phyloP scores from a whole-genome alignment of 2,113 vertebrate species.

The Steatornis caripensis region DNA sequence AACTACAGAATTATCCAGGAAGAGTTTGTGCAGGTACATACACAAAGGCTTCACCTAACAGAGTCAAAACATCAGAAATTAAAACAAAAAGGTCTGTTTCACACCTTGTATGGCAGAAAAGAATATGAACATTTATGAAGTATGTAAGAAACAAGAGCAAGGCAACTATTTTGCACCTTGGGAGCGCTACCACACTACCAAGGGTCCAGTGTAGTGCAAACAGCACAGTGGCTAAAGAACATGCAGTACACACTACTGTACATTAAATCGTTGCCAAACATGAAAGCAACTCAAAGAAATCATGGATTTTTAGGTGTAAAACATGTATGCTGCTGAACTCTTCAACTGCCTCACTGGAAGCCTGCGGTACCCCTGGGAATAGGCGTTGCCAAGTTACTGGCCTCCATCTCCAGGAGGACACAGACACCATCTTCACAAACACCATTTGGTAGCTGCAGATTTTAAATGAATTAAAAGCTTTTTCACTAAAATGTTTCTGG shows the following conservation, averaged over 20 bases:
- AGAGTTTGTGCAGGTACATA: neutral
- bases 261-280: neutral
- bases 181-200: neutral
- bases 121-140: neutral
- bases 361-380: constrained; percentile 29
- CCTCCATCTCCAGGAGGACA: constrained; percentile 43
- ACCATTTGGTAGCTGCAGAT: constrained; percentile 1
- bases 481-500: constrained; percentile 49
- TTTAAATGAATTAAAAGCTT: constrained; percentile 63
- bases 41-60: neutral
- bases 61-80: neutral
- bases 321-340: neutral
- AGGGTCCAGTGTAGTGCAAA: neutral
- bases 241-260: neutral
- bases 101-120: neutral
- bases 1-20: neutral
- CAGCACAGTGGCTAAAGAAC: neutral
- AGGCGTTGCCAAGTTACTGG: constrained; percentile 58
- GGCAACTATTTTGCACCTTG: neutral
- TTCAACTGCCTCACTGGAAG: neutral
- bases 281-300: neutral
- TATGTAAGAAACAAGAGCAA: neutral
- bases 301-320: neutral
- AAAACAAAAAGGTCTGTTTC: neutral
- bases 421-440: constrained; percentile 36